Evolutionary conservation across 2,888 invertebrate species (phyloP).

Genomic region (Folsomia candida): DNA sequence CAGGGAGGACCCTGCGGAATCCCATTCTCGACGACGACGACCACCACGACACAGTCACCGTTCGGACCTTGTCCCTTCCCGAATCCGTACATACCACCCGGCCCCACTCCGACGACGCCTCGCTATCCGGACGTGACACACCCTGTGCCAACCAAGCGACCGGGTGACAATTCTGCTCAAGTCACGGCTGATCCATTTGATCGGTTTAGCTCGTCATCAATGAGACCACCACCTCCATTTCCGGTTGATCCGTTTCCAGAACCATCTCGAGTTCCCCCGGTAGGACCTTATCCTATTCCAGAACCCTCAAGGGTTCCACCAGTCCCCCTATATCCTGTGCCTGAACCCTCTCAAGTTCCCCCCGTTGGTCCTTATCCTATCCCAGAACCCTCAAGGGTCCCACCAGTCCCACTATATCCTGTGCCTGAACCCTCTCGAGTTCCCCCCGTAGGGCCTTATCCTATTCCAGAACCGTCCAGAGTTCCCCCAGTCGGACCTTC

Average conservation of each 20-base stretch:
- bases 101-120: not conserved
- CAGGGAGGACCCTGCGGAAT: slow-evolving; percentile 9
- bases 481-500: not conserved
- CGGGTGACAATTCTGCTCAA: not conserved
- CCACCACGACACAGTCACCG: slow-evolving; percentile 11
- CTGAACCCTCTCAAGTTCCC: not conserved
- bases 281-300: too few species aligned
- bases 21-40: slow-evolving; percentile 9
- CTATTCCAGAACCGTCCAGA: not conserved
- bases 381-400: not conserved
- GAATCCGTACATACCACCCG: not conserved
- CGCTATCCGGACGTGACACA: not conserved
- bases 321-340: not conserved
- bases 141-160: not conserved
- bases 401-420: not conserved
- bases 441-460: not conserved
- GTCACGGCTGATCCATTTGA: not conserved
- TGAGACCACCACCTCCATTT: not conserved
- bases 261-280: not conserved
- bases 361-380: too few species aligned
- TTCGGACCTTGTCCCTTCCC: slow-evolving; percentile 3
- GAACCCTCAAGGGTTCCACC: not conserved
- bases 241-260: not conserved
- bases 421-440: not conserved
- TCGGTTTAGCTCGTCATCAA: too few species aligned